Conservation (phyloP, 2,888 invertebrate species). For the Himalopsyche japonica region DNA sequence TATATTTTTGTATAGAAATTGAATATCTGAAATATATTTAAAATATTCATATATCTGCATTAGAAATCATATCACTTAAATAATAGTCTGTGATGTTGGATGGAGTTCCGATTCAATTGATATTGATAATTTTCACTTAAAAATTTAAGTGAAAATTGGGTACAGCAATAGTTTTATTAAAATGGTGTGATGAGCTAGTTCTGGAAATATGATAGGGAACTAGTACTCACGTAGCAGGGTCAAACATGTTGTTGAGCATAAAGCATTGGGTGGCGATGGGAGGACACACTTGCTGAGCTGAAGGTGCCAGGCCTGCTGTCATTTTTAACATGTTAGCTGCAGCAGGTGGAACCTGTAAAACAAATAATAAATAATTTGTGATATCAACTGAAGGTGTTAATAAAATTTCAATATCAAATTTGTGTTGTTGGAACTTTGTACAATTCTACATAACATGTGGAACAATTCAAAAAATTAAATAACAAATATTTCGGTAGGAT, state of each 20-base stretch:
- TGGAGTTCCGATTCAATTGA: too few relatives aligned
- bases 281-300: constrained; percentile 76
- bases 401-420: too few relatives aligned
- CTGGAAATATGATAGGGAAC: not conserved
- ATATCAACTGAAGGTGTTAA: too few relatives aligned
- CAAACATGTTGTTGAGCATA: constrained; percentile 99
- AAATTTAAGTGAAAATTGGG: not conserved
- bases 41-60: too few relatives aligned
- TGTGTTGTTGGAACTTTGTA: too few relatives aligned
- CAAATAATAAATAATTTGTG: not conserved
- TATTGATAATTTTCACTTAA: too few relatives aligned
- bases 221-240: constrained; percentile 79
- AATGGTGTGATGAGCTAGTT: not conserved
- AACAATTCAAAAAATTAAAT: too few relatives aligned
- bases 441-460: too few relatives aligned
- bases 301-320: constrained; percentile 65
- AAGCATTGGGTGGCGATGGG: constrained; percentile 99
- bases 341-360: constrained; percentile 82
- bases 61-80: too few relatives aligned
- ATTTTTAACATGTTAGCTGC: constrained; percentile 89
- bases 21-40: too few relatives aligned
- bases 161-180: not conserved
- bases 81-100: too few relatives aligned
- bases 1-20: too few relatives aligned
- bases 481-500: not conserved